A percentile compares a stretch with the other conserved stretches of the same genome.
These are phyloP conservation scores for Globia sparganii DNA, from an alignment of 2,888 invertebrate species.

Conservation along the genomic window DNA sequence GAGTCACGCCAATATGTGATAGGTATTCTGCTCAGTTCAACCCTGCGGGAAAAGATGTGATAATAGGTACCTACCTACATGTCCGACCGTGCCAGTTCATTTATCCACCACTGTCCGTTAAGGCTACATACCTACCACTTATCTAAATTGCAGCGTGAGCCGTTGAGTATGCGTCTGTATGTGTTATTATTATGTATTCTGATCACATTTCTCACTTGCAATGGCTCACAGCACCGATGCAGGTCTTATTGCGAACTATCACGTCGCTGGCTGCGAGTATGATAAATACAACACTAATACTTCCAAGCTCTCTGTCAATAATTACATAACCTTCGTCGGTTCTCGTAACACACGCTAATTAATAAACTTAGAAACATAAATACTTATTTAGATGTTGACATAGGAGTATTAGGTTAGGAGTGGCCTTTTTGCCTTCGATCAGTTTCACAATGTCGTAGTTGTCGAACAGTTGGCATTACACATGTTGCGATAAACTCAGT, in stretches of 20 bases:
- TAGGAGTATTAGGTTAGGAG: slow-evolving; percentile 60
- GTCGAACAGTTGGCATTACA: slow-evolving; percentile 53
- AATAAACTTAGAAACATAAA: slow-evolving; percentile 69
- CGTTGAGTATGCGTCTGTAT: slow-evolving; percentile 69
- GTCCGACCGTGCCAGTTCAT: slow-evolving; percentile 57
- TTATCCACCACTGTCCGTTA: slow-evolving; percentile 59
- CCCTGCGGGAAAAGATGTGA: slow-evolving; percentile 49
- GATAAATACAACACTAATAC: slow-evolving; percentile 67
- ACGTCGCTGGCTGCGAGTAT: slow-evolving; percentile 64
- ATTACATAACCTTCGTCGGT: slow-evolving; percentile 71
- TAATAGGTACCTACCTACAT: slow-evolving; percentile 30
- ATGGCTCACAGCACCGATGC: slow-evolving; percentile 68
- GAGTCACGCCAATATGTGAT: slow-evolving; percentile 16
- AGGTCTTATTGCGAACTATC: slow-evolving; percentile 74
- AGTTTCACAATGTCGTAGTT: slow-evolving; percentile 71
- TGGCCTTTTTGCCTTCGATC: slow-evolving; percentile 68
- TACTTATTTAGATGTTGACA: slow-evolving; percentile 62
- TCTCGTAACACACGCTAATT: slow-evolving; percentile 76
- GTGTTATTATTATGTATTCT: slow-evolving; percentile 78
- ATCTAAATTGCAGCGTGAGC: slow-evolving; percentile 70
- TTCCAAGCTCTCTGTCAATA: slow-evolving; percentile 67
- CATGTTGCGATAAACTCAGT: slow-evolving; percentile 64
- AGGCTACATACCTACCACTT: slow-evolving; percentile 60
- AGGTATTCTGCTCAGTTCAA: slow-evolving; percentile 35
- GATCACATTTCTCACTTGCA: slow-evolving; percentile 82